phyloP scores from a whole-genome alignment of 2,888 invertebrate genomes.

The Athalia circularis region DNA sequence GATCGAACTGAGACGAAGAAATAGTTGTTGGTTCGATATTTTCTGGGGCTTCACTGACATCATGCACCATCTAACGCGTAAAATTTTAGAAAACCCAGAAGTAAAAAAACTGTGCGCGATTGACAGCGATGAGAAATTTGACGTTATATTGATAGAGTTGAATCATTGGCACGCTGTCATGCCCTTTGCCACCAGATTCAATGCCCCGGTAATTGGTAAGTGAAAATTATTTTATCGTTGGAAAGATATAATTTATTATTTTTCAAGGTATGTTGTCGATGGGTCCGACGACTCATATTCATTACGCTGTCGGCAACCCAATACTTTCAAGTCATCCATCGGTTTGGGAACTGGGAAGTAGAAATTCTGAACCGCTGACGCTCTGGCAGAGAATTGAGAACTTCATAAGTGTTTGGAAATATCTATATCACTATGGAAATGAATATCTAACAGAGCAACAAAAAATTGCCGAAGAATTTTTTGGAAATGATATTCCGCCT shows the following conservation, averaged over 20 bases:
- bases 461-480: slow-evolving; percentile 55
- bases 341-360: slow-evolving; percentile 56
- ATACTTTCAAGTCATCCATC: slow-evolving; percentile 54
- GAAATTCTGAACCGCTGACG: slow-evolving; percentile 47
- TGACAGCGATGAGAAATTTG: slow-evolving; percentile 52
- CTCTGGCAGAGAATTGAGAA: slow-evolving; percentile 45
- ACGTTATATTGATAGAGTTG: slow-evolving; percentile 48
- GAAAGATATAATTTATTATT: background rate
- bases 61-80: slow-evolving; percentile 44
- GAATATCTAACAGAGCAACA: background rate
- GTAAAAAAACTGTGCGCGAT: slow-evolving; percentile 52
- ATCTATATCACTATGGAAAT: background rate
- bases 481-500: slow-evolving; percentile 67
- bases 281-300: slow-evolving; percentile 31
- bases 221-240: background rate
- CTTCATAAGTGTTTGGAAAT: background rate
- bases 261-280: slow-evolving; percentile 68
- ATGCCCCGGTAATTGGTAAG: slow-evolving; percentile 52
- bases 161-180: background rate
- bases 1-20: background rate
- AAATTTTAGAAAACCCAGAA: slow-evolving; percentile 36
- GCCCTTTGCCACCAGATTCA: slow-evolving; percentile 46
- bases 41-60: no score
- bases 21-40: no score
- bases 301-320: slow-evolving; percentile 53